Percentiles rank a stretch among this genome's conserved stretches.
These are phyloP conservation scores for Gorsachius goisagi DNA, from an alignment of 2,113 vertebrate genomes.

Conservation along the genomic window DNA sequence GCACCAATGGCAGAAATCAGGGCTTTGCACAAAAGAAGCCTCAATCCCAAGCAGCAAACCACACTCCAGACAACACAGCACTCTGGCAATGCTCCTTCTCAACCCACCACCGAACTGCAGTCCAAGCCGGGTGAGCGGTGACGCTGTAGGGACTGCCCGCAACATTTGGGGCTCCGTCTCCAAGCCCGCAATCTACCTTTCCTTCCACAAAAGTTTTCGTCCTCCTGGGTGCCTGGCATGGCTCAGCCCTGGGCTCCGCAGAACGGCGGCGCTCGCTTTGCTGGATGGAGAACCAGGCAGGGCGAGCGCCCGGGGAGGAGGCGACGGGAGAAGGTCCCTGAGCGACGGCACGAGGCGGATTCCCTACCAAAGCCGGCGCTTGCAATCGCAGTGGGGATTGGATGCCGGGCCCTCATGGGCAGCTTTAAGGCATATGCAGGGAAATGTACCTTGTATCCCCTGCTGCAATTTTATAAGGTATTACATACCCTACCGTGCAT, in stretches of 20 bases:
- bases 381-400: background rate
- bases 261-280: background rate
- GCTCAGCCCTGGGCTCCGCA: background rate
- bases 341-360: fast-evolving
- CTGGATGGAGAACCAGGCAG: background rate
- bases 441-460: background rate
- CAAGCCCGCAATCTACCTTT: background rate
- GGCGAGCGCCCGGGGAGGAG: background rate
- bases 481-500: background rate
- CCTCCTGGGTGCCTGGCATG: background rate
- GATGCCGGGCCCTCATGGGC: background rate
- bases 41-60: background rate
- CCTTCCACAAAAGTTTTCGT: background rate
- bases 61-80: fast-evolving
- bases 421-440: background rate
- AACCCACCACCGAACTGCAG: fast-evolving
- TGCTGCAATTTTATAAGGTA: background rate
- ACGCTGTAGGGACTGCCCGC: fast-evolving
- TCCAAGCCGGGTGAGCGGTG: fast-evolving
- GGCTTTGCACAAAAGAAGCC: background rate
- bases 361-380: background rate
- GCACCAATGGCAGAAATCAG: background rate
- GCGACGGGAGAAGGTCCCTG: background rate
- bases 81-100: fast-evolving
- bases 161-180: background rate